phyloP scores from a whole-genome alignment of 1,140 invertebrate genomes.

The Sminthurinus signatus region DNA sequence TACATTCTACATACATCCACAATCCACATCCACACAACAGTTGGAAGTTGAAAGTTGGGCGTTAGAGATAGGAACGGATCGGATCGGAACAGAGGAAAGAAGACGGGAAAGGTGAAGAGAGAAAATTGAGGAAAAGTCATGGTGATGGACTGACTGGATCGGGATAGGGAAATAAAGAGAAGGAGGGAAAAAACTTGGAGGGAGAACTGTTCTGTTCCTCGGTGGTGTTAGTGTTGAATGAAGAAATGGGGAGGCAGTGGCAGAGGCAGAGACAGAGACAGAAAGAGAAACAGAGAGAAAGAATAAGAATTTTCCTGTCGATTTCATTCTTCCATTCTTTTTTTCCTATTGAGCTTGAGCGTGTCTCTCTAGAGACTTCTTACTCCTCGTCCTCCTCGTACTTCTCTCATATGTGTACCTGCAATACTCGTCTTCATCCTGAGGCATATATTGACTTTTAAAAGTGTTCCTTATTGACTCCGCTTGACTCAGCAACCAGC shows the following conservation, averaged over 20 bases:
- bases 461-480: constrained; percentile 36
- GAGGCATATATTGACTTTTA: constrained; percentile 39
- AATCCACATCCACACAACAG: no score
- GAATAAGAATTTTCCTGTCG: constrained; percentile 37
- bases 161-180: no score
- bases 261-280: no score
- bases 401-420: background rate
- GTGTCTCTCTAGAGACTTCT: constrained; percentile 23
- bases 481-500: no score
- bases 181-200: no score
- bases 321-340: constrained; percentile 34
- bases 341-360: constrained; percentile 25
- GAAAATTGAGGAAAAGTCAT: background rate
- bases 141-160: constrained; percentile 12
- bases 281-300: no score
- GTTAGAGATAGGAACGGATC: no score
- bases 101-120: background rate
- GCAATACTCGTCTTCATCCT: constrained; percentile 26
- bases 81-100: background rate
- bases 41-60: no score
- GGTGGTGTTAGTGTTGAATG: no score
- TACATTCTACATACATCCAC: no score
- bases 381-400: constrained; percentile 8
- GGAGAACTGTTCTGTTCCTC: no score
- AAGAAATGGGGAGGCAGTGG: no score